Evolutionary conservation across 2,113 vertebrate species (phyloP).

Genomic region (Rhegmatorhina hoffmannsi): DNA sequence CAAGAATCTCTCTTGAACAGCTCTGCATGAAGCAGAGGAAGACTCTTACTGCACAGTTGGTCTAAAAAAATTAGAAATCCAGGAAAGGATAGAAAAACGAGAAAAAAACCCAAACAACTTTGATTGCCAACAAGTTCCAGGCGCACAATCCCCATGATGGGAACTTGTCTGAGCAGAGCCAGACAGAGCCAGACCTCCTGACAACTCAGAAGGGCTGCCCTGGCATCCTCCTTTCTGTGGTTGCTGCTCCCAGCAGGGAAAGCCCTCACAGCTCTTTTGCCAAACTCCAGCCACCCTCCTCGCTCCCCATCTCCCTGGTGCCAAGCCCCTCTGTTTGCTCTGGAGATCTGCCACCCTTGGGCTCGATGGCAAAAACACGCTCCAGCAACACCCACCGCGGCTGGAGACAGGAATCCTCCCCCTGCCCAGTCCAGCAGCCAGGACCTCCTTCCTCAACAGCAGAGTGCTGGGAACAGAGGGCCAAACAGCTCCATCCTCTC

Average conservation of each 20-base stretch:
- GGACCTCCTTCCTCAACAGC: not conserved
- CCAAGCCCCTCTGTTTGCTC: not conserved
- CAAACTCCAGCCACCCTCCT: not conserved
- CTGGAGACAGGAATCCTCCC: not conserved
- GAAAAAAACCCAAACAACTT: not conserved
- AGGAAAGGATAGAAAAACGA: not conserved
- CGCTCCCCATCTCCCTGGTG: accelerated
- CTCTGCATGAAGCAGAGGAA: not conserved
- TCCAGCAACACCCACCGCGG: not conserved
- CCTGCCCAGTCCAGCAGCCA: not conserved
- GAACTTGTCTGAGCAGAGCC: not conserved
- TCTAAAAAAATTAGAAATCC: not conserved
- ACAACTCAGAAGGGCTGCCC: not conserved
- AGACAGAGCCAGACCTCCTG: not conserved
- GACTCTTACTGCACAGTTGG: accelerated
- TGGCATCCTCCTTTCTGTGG: not conserved
- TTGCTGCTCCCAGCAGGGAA: not conserved
- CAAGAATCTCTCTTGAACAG: not conserved
- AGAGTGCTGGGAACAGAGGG: not conserved
- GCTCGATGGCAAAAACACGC: accelerated
- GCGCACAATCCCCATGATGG: not conserved
- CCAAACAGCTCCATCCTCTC: not conserved
- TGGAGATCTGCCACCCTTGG: not conserved
- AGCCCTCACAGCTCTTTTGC: not conserved
- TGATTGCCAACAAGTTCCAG: not conserved